Evolutionary conservation across 2,888 invertebrate species (phyloP), one percentile per base, ranked within the genome.

Genomic region (Hypomecis punctinalis): DNA sequence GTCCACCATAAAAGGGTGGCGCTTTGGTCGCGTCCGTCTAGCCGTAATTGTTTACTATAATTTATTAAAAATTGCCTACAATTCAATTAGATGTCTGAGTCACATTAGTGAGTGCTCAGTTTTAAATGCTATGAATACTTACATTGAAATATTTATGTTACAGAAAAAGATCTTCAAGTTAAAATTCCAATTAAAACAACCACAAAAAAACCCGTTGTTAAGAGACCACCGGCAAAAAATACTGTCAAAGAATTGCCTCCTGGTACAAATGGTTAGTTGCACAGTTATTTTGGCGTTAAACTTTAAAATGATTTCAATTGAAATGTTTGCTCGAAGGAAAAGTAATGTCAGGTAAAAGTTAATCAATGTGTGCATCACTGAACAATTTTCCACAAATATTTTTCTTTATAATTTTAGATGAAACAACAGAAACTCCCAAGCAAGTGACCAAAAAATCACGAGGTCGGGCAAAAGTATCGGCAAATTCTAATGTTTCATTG

Each of bases 181-280:
- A 37, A 13, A 23, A 11, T 9, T 6, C 35, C 51, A 40, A 45
- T 35, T 5, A 53, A 47, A 53, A 60, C 3, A 6, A 23, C 33
- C 46, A 33, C 36, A 46, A 52, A n/a, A 10, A 60, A 52, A 40
- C 11, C 58, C 0, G 49, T 6, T 3, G 35, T 13, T 5, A 48
- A n/a, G 40, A 57, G 48, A 40, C 7, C 2, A 35, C 9, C 37
- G 7, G 40, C 11, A 7, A 57, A 48, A n/a, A 11, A 0, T 39
- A 1, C 13, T 0, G 23, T 7, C 40, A 52, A 23, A 40, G 33
- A 52, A n/a, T n/a, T 39, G 10, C 13, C 13, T 2, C 8, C n/a
- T 10, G 2, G 4, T 2, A 42, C 40, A 40, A 52, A 33, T 42
- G 40, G 52, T 52, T 23, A 42, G 52, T 33, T 33, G 0, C 10